Conservation (phyloP, 1,140 invertebrate species). For the Drosophila sturtevanti region DNA sequence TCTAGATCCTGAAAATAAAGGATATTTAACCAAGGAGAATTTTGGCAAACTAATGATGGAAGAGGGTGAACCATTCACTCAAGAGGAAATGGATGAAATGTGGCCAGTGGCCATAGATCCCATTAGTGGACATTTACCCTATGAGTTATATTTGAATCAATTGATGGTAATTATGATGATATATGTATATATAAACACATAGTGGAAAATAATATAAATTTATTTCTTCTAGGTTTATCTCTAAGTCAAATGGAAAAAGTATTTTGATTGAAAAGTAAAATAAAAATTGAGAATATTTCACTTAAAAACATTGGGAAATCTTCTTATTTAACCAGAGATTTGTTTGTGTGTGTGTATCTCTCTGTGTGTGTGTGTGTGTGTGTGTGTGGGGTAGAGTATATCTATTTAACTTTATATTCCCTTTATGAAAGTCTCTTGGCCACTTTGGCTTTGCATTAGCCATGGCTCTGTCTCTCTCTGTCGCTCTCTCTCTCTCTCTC, state of each 20-base stretch:
- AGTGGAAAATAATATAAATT: too few relatives aligned
- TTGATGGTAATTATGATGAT: conserved; percentile 84
- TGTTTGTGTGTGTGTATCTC: neutral
- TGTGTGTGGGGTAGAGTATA: neutral
- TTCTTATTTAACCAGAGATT: neutral
- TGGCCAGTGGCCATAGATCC: conserved; percentile 91
- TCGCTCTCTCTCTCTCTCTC: neutral
- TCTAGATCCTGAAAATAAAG: conserved; percentile 90
- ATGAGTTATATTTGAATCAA: conserved; percentile 90
- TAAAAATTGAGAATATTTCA: too few relatives aligned
- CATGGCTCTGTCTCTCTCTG: neutral
- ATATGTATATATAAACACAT: neutral
- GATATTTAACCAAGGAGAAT: conserved; percentile 87
- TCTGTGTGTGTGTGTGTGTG: neutral
- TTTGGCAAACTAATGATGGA: conserved; percentile 90
- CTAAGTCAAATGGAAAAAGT: conserved; percentile 1
- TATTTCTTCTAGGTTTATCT: conserved; percentile 51
- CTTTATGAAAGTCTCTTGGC: conserved; percentile 26
- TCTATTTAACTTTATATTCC: conserved; percentile 20
- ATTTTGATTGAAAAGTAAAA: too few relatives aligned
- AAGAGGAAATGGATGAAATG: conserved; percentile 96
- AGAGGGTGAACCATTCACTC: conserved; percentile 92
- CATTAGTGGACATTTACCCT: conserved; percentile 90
- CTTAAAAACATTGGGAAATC: neutral
- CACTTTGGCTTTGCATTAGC: conserved; percentile 61